A percentile compares a stretch with the other conserved stretches of the same genome.
phyloP scores from a whole-genome alignment of 2,113 vertebrate species.

The Meleagris gallopavo region DNA sequence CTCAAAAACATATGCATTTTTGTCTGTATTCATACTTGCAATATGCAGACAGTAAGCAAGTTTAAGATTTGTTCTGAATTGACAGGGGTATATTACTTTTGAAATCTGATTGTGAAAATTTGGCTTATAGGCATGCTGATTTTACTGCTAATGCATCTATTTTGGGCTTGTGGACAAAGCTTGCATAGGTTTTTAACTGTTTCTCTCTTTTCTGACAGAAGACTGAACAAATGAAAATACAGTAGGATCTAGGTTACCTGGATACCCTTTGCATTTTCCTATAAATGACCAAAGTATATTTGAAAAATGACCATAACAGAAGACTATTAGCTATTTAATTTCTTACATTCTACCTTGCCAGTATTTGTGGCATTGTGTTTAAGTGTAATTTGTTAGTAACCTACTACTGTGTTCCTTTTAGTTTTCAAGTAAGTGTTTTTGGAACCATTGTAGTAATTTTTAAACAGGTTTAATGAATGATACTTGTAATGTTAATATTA shows the following conservation, averaged over 20 bases:
- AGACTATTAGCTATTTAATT: not conserved
- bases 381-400: not conserved
- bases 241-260: not conserved
- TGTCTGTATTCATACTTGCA: not conserved
- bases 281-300: not conserved
- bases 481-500: not conserved
- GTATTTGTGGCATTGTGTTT: not conserved
- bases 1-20: not conserved
- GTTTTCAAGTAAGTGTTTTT: not conserved
- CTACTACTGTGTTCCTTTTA: not conserved
- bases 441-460: not conserved
- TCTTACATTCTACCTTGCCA: not conserved
- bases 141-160: not conserved
- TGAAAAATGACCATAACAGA: not conserved
- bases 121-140: not conserved
- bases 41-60: not conserved
- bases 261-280: not conserved
- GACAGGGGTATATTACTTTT: not conserved
- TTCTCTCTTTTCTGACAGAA: not conserved
- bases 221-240: not conserved
- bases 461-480: not conserved
- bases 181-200: not conserved
- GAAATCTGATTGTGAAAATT: not conserved
- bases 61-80: not conserved
- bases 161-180: not conserved